phyloP scores from a whole-genome alignment of 2,113 vertebrate species.

The Caranx melampygus region DNA sequence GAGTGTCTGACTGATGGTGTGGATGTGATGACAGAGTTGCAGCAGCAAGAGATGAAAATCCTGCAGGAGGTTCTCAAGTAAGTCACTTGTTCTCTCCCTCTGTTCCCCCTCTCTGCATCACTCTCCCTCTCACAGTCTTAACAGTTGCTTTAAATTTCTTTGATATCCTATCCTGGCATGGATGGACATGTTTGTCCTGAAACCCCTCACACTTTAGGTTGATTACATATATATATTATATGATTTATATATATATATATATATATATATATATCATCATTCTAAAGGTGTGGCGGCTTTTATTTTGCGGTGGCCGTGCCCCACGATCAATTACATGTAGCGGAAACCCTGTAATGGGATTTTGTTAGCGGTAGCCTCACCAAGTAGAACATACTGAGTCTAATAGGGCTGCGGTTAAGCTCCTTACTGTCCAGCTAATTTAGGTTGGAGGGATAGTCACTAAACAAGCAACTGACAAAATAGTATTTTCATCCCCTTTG shows the following conservation, averaged over 20 bases:
- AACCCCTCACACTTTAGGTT: no score
- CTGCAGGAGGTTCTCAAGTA: conserved; percentile 95
- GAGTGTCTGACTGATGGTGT: conserved; percentile 94
- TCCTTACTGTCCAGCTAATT: conserved; percentile 76
- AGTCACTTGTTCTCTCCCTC: conserved; percentile 24
- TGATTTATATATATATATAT: no score
- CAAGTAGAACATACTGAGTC: conserved; percentile 64
- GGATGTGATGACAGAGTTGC: conserved; percentile 92
- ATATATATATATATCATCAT: no score
- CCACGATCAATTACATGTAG: no score
- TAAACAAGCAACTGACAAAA: conserved; percentile 67
- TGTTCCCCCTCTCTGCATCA: neutral
- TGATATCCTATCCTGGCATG: neutral
- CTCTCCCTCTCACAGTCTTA: no score
- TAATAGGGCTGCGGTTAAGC: conserved; percentile 69
- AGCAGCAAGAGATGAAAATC: conserved; percentile 96
- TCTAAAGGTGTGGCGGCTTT: no score
- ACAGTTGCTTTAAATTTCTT: no score
- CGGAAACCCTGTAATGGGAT: conserved; percentile 71
- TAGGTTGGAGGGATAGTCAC: conserved; percentile 66
- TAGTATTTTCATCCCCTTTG: conserved; percentile 60
- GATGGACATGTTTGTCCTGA: no score
- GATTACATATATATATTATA: no score
- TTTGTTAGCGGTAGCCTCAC: conserved; percentile 55
- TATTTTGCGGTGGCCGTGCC: no score